Evolutionary conservation across 2,888 invertebrate genomes (phyloP).

Genomic region (Aphelenchoides bicaudatus): DNA sequence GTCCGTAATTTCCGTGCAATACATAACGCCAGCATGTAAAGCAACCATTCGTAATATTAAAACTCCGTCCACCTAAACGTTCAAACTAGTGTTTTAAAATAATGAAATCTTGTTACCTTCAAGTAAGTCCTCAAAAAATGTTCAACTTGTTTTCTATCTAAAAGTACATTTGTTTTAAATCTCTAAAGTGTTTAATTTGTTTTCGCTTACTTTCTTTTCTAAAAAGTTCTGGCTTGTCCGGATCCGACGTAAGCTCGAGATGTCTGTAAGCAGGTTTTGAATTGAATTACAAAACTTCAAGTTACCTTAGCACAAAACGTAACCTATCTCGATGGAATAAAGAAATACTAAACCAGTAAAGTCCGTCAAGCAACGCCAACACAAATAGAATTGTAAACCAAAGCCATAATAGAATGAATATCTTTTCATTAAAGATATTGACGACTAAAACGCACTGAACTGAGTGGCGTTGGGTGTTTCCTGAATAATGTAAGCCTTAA

Average conservation of each 20-base stretch:
- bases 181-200: too few species aligned
- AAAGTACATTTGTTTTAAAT: too few species aligned
- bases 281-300: too few species aligned
- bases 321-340: slow-evolving; percentile 58
- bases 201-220: slow-evolving; percentile 59
- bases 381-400: slow-evolving; percentile 59
- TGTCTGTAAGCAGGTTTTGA: too few species aligned
- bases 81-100: too few species aligned
- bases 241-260: slow-evolving; percentile 58
- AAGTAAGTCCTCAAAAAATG: slow-evolving; percentile 57
- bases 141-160: slow-evolving; percentile 59
- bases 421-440: slow-evolving; percentile 60
- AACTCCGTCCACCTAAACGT: slow-evolving; percentile 56
- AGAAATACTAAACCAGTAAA: slow-evolving; percentile 59
- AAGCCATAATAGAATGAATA: slow-evolving; percentile 59
- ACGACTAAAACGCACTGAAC: slow-evolving; percentile 58
- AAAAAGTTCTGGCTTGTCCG: slow-evolving; percentile 58
- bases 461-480: slow-evolving; percentile 18
- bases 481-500: slow-evolving; percentile 57
- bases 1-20: slow-evolving; percentile 60
- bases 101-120: slow-evolving; percentile 41
- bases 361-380: slow-evolving; percentile 53
- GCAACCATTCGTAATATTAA: slow-evolving; percentile 59
- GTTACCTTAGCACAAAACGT: too few species aligned
- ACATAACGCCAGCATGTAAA: slow-evolving; percentile 60